Conservation (phyloP, 2,113 vertebrate genomes). For the Stigmatopora nigra region DNA sequence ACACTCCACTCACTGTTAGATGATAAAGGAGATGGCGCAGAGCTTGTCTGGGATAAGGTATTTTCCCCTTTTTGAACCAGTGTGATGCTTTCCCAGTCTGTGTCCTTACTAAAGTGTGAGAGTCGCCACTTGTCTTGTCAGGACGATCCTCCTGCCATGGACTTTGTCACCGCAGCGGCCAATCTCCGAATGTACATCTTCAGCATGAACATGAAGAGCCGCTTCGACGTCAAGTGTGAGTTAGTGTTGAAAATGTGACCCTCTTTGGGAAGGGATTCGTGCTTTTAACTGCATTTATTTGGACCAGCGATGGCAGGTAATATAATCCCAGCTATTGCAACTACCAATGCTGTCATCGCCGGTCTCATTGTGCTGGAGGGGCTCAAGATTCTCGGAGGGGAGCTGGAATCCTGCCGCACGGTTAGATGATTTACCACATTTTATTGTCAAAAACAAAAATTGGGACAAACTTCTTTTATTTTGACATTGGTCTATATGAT, state of each 20-base stretch:
- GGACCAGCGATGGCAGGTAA: slow-evolving; percentile 95
- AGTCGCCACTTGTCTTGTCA: slow-evolving; percentile 45
- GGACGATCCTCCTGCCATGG: slow-evolving; percentile 94
- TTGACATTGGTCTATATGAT: not conserved
- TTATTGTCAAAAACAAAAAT: not conserved
- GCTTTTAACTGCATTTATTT: not conserved
- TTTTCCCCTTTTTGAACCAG: not conserved
- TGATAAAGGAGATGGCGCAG: slow-evolving; percentile 83
- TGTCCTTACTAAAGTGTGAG: not conserved
- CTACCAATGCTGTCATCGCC: slow-evolving; percentile 96
- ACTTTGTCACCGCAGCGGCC: slow-evolving; percentile 92
- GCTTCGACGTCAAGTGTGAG: slow-evolving; percentile 98
- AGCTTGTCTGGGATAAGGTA: slow-evolving; percentile 98
- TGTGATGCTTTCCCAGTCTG: no score
- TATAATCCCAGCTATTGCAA: slow-evolving; percentile 97
- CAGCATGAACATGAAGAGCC: slow-evolving; percentile 98
- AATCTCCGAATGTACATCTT: slow-evolving; percentile 98
- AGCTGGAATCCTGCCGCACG: slow-evolving; percentile 88
- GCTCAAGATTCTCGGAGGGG: slow-evolving; percentile 88
- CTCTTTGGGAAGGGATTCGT: not conserved
- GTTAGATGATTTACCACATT: slow-evolving; percentile 64
- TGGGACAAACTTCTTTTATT: not conserved
- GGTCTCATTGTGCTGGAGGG: slow-evolving; percentile 92
- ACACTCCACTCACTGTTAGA: slow-evolving; percentile 80
- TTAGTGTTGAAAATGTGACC: not conserved